Percentiles rank a stretch among this genome's conserved stretches.
These are phyloP conservation scores for Cheilosia soror DNA, from an alignment of 2,888 invertebrate genomes.

Conservation along the genomic window DNA sequence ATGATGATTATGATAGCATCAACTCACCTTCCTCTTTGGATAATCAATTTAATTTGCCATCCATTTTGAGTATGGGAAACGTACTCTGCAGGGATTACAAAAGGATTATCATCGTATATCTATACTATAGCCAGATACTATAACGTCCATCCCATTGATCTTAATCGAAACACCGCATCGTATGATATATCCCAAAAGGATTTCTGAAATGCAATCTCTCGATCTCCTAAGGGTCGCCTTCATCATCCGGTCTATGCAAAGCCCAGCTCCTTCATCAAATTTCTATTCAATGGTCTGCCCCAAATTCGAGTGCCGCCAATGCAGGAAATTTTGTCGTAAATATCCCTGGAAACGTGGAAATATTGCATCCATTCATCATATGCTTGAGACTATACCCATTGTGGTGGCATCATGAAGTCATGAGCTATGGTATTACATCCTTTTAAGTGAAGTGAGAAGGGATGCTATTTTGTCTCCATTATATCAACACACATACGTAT, in stretches of 20 bases:
- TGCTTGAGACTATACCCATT: slow-evolving; percentile 50
- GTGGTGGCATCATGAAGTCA: slow-evolving; percentile 48
- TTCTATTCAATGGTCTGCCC: slow-evolving; percentile 54
- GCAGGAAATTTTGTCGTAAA: slow-evolving; percentile 72
- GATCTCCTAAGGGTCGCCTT: slow-evolving; percentile 50
- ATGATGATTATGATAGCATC: no score
- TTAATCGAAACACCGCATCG: slow-evolving; percentile 16
- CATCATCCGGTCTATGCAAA: slow-evolving; percentile 37
- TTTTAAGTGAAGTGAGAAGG: slow-evolving; percentile 20
- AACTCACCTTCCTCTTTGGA: no score
- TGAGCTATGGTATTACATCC: slow-evolving; percentile 15
- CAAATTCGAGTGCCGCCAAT: slow-evolving; percentile 62
- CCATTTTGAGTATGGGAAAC: no score
- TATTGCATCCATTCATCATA: slow-evolving; percentile 72
- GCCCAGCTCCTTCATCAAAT: slow-evolving; percentile 52
- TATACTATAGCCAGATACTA: background rate
- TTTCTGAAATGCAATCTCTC: slow-evolving; percentile 41
- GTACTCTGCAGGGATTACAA: no score
- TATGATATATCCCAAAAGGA: slow-evolving; percentile 33
- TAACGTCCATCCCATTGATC: slow-evolving; percentile 16
- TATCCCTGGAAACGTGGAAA: slow-evolving; percentile 63
- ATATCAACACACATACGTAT: slow-evolving; percentile 46
- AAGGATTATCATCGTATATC: background rate
- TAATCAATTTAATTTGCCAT: no score
- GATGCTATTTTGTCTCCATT: slow-evolving; percentile 54